Percentiles rank a stretch among this genome's conserved stretches.
phyloP scores from a whole-genome alignment of 1,140 invertebrate genomes.

The Leptinotarsa undecemlineata region DNA sequence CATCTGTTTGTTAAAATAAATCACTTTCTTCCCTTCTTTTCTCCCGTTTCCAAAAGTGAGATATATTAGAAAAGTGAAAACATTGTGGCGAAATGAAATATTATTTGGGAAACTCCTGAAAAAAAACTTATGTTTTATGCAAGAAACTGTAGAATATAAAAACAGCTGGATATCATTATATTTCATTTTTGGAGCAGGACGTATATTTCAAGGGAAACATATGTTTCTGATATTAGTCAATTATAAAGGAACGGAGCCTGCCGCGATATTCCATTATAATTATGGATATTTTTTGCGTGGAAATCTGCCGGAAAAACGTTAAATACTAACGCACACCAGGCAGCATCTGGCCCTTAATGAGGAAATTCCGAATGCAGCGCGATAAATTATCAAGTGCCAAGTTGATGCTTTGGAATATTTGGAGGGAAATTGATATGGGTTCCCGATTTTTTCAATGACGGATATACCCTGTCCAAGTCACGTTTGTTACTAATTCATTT shows the following conservation, averaged over 20 bases:
- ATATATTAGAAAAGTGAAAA: too few relatives aligned
- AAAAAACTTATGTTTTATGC: too few relatives aligned
- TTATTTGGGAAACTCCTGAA: too few relatives aligned
- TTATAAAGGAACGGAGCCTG: neutral
- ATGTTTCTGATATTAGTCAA: slow-evolving; percentile 1
- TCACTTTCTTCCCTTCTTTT: too few relatives aligned
- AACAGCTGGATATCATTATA: neutral
- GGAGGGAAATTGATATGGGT: neutral
- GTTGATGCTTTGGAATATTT: neutral
- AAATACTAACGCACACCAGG: neutral
- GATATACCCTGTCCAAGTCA: too few relatives aligned
- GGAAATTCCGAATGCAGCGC: neutral
- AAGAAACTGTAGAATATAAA: neutral
- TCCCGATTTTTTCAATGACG: too few relatives aligned
- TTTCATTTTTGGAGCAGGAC: neutral
- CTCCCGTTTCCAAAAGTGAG: too few relatives aligned
- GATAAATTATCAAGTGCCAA: slow-evolving; percentile 8
- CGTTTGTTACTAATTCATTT: too few relatives aligned
- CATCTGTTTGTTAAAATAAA: too few relatives aligned
- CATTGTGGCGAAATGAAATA: too few relatives aligned
- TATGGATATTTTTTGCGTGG: neutral
- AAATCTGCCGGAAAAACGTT: neutral
- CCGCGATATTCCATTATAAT: neutral
- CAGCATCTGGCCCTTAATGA: neutral
- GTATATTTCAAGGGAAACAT: neutral